A percentile compares a stretch with the other conserved stretches of the same genome.
phyloP scores from a whole-genome alignment of 2,797 vertebrate species.

The Myiotriccus ornatus region DNA sequence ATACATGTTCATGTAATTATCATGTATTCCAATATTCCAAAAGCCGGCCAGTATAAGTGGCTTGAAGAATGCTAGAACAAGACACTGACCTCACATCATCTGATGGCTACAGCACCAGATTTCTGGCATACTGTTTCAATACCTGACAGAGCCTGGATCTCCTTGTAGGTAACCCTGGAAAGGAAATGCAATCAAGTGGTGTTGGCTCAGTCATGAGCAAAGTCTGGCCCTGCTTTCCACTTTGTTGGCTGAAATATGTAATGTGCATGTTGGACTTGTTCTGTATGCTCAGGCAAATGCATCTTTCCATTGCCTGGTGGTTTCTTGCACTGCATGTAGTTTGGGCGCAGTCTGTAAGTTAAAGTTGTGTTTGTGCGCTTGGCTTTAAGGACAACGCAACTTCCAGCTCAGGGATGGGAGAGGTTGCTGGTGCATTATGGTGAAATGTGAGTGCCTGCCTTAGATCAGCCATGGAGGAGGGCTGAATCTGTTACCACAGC shows the following conservation, averaged over 20 bases:
- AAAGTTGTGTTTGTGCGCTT: not conserved
- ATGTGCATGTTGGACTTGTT: not conserved
- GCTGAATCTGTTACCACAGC: not conserved
- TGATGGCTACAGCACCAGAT: not conserved
- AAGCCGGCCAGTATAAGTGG: not conserved
- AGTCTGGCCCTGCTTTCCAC: not conserved
- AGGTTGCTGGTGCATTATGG: not conserved
- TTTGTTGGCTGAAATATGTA: not conserved
- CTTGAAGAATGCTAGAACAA: constrained; percentile 17
- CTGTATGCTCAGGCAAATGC: not conserved
- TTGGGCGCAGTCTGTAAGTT: not conserved
- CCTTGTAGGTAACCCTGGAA: not conserved
- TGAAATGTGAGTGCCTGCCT: not conserved
- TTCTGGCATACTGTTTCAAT: not conserved
- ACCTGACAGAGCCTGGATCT: not conserved
- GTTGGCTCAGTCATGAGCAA: not conserved
- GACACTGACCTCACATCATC: not conserved
- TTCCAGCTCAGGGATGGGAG: not conserved
- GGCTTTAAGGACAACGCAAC: not conserved
- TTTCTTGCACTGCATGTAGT: not conserved
- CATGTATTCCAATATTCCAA: not conserved
- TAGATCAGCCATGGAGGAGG: not conserved
- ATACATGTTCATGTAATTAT: not conserved
- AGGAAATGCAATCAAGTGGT: not conserved
- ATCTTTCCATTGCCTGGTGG: not conserved